Evolutionary conservation across 2,888 invertebrate species (phyloP).

Genomic region (Tipula lateralis): DNA sequence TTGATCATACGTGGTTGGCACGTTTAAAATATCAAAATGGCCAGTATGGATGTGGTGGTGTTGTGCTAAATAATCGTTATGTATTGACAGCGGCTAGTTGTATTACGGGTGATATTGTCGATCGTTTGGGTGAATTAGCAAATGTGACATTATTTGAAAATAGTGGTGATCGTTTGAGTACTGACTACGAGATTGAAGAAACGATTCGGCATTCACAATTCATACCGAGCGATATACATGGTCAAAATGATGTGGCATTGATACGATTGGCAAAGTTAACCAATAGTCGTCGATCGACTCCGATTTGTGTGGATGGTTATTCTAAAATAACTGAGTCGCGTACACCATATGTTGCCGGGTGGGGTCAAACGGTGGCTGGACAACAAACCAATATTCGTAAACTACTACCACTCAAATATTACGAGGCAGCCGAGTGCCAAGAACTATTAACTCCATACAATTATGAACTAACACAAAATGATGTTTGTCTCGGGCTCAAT

Average conservation of each 20-base stretch:
- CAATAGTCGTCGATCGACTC: not conserved
- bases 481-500: not conserved
- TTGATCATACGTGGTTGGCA: not conserved
- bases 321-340: not conserved
- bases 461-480: not conserved
- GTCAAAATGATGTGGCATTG: not conserved
- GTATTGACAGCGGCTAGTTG: not conserved
- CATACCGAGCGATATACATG: not conserved
- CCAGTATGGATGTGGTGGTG: not conserved
- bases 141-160: not conserved
- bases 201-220: not conserved
- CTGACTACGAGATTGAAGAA: not conserved
- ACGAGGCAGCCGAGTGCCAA: not conserved
- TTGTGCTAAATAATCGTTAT: not conserved
- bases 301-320: not conserved
- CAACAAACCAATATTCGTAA: conserved; percentile 4
- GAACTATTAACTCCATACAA: not conserved
- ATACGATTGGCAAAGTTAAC: not conserved
- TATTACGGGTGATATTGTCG: not conserved
- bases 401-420: not conserved
- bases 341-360: not conserved
- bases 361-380: not conserved
- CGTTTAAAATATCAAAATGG: not conserved
- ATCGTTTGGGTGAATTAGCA: not conserved
- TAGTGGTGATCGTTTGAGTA: not conserved